These are phyloP conservation scores for Nebria salina DNA, from an alignment of 2,888 invertebrate species.

Conservation along the genomic window DNA sequence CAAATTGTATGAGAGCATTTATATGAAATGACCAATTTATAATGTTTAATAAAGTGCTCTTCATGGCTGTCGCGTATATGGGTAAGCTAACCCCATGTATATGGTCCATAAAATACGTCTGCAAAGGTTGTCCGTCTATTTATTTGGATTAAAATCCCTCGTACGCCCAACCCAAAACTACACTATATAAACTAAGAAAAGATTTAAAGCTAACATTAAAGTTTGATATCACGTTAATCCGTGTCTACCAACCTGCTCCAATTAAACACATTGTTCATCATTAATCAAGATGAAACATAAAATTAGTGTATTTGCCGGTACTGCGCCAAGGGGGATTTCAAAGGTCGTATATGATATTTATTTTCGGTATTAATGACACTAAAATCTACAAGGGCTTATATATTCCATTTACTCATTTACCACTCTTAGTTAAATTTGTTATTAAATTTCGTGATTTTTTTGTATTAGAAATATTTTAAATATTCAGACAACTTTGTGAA, in stretches of 20 bases:
- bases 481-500: too few relatives aligned
- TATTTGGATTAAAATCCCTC: slow-evolving; percentile 12
- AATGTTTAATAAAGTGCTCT: slow-evolving; percentile 4
- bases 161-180: not conserved
- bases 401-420: too few relatives aligned
- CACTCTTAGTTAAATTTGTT: too few relatives aligned
- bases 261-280: slow-evolving; percentile 19
- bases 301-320: not conserved
- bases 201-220: slow-evolving; percentile 14
- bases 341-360: not conserved
- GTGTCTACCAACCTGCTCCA: not conserved
- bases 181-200: slow-evolving; percentile 2
- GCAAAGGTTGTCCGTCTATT: slow-evolving; percentile 16
- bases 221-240: not conserved
- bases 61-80: not conserved
- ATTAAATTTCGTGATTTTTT: too few relatives aligned
- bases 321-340: not conserved
- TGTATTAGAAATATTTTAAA: too few relatives aligned
- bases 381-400: too few relatives aligned
- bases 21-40: not conserved
- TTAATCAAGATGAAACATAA: not conserved
- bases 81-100: not conserved
- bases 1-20: not conserved
- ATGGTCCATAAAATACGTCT: slow-evolving; percentile 14
- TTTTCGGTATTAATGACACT: too few relatives aligned